Conservation (phyloP, 1,140 invertebrate species). For the Eurosta solidaginis region DNA sequence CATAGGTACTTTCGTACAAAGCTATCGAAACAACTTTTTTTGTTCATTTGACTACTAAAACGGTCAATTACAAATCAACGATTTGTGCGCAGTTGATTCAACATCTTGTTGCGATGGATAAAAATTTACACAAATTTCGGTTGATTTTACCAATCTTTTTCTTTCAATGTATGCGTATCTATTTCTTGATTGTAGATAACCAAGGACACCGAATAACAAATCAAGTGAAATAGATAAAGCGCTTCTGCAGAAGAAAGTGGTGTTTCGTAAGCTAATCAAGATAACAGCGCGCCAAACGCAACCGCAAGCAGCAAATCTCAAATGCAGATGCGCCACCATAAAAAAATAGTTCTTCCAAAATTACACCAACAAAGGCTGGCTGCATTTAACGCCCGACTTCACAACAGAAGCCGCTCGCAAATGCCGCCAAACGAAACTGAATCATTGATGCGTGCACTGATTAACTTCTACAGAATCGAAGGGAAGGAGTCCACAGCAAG, state of each 20-base stretch:
- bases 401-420: neutral
- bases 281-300: neutral
- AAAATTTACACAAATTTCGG: too few species aligned
- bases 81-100: too few species aligned
- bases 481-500: neutral
- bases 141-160: too few species aligned
- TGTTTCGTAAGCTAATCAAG: neutral
- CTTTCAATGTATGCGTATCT: too few species aligned
- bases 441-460: neutral
- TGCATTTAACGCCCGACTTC: slow-evolving; percentile 24
- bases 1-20: too few species aligned
- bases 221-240: neutral
- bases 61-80: too few species aligned
- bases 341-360: neutral
- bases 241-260: neutral
- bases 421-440: neutral
- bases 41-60: too few species aligned
- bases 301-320: neutral
- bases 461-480: neutral
- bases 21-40: too few species aligned
- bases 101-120: too few species aligned
- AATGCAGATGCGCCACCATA: neutral
- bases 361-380: neutral
- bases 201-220: neutral
- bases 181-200: neutral